phyloP scores from a whole-genome alignment of 2,113 vertebrate species.

The Corvus hawaiiensis region DNA sequence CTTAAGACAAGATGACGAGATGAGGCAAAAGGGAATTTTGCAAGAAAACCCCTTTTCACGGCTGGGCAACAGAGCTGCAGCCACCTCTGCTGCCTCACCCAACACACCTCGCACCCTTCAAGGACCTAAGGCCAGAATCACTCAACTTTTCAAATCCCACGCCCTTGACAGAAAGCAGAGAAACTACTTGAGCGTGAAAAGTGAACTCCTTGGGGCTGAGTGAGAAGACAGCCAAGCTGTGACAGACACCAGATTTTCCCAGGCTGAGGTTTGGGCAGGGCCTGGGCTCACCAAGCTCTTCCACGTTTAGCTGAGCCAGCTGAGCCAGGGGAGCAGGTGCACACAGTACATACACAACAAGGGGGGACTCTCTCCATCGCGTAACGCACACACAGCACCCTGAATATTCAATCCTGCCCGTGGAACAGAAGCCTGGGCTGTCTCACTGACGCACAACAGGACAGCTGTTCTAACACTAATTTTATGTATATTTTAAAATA shows the following conservation, averaged over 20 bases:
- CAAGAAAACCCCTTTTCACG: neutral
- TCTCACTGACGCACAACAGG: neutral
- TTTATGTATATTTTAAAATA: neutral
- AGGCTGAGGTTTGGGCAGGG: neutral
- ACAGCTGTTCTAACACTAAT: fast-evolving
- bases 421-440: neutral
- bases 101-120: fast-evolving
- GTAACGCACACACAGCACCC: fast-evolving
- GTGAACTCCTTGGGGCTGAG: neutral
- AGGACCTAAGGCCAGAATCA: fast-evolving
- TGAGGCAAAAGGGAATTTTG: neutral
- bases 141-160: neutral
- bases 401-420: neutral
- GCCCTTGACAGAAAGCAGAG: neutral
- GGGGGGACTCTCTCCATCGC: neutral
- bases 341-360: neutral
- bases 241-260: neutral
- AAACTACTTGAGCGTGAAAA: neutral
- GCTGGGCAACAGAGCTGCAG: neutral
- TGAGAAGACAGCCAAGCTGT: neutral
- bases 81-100: neutral
- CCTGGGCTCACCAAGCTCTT: neutral
- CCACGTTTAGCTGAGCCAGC: neutral
- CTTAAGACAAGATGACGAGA: neutral
- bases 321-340: neutral